Percentiles rank a stretch among this genome's conserved stretches.
Evolutionary conservation across 2,113 vertebrate species (phyloP).

Genomic region (Amblyopsis rosae): DNA sequence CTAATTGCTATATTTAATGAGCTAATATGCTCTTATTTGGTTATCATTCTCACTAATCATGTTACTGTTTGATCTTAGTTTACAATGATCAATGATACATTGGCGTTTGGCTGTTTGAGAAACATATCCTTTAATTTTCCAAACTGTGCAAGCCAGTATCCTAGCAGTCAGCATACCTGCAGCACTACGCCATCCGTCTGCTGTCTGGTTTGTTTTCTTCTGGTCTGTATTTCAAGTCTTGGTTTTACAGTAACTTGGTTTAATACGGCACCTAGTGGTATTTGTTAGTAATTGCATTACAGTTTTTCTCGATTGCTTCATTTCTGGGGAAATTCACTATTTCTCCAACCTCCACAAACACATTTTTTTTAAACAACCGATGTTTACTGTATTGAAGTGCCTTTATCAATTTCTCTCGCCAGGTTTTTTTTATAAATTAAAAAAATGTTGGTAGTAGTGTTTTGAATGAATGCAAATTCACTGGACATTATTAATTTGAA

Average conservation of each 20-base stretch:
- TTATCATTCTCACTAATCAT: too few species aligned
- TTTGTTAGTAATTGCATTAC: not conserved
- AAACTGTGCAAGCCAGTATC: not conserved
- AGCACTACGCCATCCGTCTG: constrained; percentile 65
- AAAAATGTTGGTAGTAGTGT: too few species aligned
- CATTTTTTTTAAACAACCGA: not conserved
- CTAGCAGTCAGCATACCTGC: constrained; percentile 45
- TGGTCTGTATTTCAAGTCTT: too few species aligned
- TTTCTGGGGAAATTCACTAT: too few species aligned
- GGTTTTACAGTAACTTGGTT: not conserved
- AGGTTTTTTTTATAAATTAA: not conserved
- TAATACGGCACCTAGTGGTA: constrained; percentile 57
- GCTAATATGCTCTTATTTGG: too few species aligned
- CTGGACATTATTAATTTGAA: too few species aligned
- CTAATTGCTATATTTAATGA: too few species aligned
- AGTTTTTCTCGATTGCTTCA: too few species aligned
- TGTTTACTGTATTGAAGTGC: too few species aligned
- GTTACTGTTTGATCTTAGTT: too few species aligned
- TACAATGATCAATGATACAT: constrained; percentile 16
- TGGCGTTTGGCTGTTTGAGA: constrained; percentile 36
- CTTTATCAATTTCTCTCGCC: not conserved
- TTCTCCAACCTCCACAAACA: too few species aligned
- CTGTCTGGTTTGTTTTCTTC: not conserved
- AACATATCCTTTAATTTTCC: constrained; percentile 43
- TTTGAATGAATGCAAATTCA: too few species aligned